Evolutionary conservation across 1,140 invertebrate genomes (phyloP), one percentile per base, ranked within the genome.

Genomic region (Apis laboriosa): DNA sequence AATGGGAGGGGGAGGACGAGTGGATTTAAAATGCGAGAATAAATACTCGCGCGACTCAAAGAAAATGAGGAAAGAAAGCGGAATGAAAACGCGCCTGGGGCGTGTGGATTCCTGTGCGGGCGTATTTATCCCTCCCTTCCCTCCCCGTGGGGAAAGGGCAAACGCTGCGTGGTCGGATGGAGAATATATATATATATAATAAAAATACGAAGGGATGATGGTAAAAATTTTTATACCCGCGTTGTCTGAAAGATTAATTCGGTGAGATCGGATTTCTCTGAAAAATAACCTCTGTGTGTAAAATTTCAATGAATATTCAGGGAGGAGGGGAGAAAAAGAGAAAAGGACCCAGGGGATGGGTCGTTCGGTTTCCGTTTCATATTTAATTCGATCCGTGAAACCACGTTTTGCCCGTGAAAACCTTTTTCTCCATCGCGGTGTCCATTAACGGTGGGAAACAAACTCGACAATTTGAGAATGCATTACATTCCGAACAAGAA

Each of bases 21-120:
- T 53, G 49, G 75, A 28, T 66, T 77, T 77, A 66, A 76, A 77
- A 73, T 55, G 61, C 75, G 43, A 51, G 19, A 28, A 77, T 55
- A 77, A 77, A 77, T 77, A 77, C 51, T 12, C 19, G 61, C 51
- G 24, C 51, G 61, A 12, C 19, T 66, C 49, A 66, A 77, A 77
- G 61, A 21, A 55, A 66, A 66, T 24, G 12, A 28, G 75, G 21
- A 53, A 9, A 66, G 24, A 58, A 43, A 56, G 71, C 74, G 61
- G n/a, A 53, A 76, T n/a, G 71, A 43, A 73, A 73, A 73, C 53
- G 12, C 12, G 71, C 53, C 71, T 7, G n/a, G 12, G 55, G 71
- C 49, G 19, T 5, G 21, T 24, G 43, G 21, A 75, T 61, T 75
- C 9, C 34, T 19, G 24, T 9, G 11, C 17, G 53, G 19, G 19